Conservation (phyloP, 2,888 invertebrate species). For the Diarsia dahlii region DNA sequence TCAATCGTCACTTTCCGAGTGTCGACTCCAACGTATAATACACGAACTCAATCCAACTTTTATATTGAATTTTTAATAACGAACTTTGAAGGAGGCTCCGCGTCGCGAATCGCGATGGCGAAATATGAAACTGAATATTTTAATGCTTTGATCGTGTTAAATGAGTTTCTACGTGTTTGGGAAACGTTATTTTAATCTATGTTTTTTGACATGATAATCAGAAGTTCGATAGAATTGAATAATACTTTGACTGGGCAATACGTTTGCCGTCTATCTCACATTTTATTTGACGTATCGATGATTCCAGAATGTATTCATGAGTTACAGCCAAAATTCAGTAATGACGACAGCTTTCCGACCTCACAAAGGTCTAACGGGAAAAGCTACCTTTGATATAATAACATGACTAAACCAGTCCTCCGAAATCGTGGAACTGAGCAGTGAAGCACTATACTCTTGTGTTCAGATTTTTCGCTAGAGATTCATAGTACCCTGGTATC, state of each 20-base stretch:
- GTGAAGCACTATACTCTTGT: too few relatives aligned
- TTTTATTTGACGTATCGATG: neutral
- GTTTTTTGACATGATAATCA: neutral
- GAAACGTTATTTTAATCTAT: slow-evolving; percentile 5
- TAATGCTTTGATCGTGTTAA: slow-evolving; percentile 59
- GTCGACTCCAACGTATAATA: slow-evolving; percentile 42
- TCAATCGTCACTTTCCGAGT: slow-evolving; percentile 42
- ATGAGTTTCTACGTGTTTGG: slow-evolving; percentile 49
- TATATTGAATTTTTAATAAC: slow-evolving; percentile 74
- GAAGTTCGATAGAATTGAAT: neutral
- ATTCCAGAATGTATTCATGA: neutral
- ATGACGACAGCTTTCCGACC: neutral
- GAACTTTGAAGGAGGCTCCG: slow-evolving; percentile 51
- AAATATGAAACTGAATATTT: slow-evolving; percentile 64
- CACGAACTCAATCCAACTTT: slow-evolving; percentile 71
- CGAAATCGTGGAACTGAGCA: too few relatives aligned
- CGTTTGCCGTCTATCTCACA: neutral
- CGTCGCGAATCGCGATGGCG: slow-evolving; percentile 32
- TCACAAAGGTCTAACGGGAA: neutral
- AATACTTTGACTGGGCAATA: neutral
- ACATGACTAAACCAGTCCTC: too few relatives aligned
- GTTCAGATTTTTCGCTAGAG: neutral
- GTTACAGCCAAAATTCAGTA: neutral
- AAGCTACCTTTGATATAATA: neutral
- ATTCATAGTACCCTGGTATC: slow-evolving; percentile 19